A percentile compares a stretch with the other conserved stretches of the same genome.
These are phyloP conservation scores for Glossosoma conforme DNA, from an alignment of 1,140 invertebrate species.

Conservation along the genomic window DNA sequence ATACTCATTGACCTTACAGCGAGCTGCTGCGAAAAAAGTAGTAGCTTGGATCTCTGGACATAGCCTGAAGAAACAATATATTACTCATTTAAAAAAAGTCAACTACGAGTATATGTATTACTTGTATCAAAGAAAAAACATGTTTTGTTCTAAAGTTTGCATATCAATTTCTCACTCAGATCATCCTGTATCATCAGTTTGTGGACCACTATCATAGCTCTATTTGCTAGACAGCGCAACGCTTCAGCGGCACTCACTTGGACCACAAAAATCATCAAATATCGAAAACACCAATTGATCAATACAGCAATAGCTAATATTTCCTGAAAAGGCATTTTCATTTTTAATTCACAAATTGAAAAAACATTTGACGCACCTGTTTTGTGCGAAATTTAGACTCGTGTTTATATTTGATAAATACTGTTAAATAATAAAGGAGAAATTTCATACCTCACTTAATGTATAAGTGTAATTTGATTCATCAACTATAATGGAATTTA, in stretches of 20 bases:
- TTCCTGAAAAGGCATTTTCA: not conserved
- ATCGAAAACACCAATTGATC: not conserved
- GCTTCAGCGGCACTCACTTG: not conserved
- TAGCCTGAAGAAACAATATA: not conserved
- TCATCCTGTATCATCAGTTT: not conserved
- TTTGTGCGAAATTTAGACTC: not conserved
- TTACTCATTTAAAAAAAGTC: not conserved
- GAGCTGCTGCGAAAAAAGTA: not conserved
- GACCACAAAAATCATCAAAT: not conserved
- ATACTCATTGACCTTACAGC: constrained; percentile 2
- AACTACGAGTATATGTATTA: not conserved
- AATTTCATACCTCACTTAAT: not conserved
- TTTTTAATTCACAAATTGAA: not conserved
- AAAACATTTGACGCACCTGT: not conserved
- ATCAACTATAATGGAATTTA: not conserved
- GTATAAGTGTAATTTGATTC: not conserved
- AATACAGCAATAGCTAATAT: not conserved
- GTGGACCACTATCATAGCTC: not conserved
- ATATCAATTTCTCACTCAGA: not conserved
- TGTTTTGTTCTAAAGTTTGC: not conserved
- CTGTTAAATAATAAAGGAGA: not conserved
- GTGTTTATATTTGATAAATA: not conserved
- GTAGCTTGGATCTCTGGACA: not conserved
- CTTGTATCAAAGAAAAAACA: not conserved
- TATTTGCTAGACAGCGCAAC: not conserved